Evolutionary conservation across 2,888 invertebrate genomes (phyloP).

Genomic region (Drosophila prostipennis): DNA sequence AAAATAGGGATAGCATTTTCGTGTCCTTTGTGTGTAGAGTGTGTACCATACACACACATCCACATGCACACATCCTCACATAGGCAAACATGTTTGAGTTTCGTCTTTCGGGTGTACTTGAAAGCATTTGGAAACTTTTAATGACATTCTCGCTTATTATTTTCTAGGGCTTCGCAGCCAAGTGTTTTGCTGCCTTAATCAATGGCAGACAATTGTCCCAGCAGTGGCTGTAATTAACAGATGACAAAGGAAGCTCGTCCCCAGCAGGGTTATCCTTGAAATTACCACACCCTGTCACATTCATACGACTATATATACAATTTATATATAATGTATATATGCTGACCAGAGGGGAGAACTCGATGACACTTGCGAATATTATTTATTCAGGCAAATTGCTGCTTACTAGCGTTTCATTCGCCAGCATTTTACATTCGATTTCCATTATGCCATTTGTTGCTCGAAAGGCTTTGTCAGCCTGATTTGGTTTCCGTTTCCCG

Average conservation of each 20-base stretch:
- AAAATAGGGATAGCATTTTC: neutral
- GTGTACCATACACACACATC: constrained; percentile 4
- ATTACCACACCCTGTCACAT: constrained; percentile 9
- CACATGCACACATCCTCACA: neutral
- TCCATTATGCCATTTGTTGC: constrained; percentile 47
- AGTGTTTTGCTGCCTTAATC: constrained; percentile 31
- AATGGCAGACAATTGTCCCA: constrained; percentile 31
- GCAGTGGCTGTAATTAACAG: constrained; percentile 34
- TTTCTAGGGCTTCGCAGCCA: constrained; percentile 20
- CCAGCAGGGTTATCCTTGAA: constrained; percentile 24
- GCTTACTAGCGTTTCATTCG: constrained; percentile 36
- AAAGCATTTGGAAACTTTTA: constrained; percentile 50
- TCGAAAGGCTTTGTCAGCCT: constrained; percentile 45
- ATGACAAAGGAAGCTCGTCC: constrained; percentile 18
- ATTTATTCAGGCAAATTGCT: constrained; percentile 51
- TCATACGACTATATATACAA: neutral
- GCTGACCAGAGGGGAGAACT: constrained; percentile 26
- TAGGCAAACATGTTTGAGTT: constrained; percentile 39
- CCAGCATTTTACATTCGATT: constrained; percentile 45
- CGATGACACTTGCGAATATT: constrained; percentile 41
- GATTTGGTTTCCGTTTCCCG: constrained; percentile 47
- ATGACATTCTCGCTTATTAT: constrained; percentile 48
- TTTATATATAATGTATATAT: neutral
- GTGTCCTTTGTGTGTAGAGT: constrained; percentile 23
- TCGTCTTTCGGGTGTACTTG: constrained; percentile 39